Percentiles rank a stretch among this genome's conserved stretches.
Conservation (phyloP, 2,888 invertebrate genomes). For the Meteorus colon region DNA sequence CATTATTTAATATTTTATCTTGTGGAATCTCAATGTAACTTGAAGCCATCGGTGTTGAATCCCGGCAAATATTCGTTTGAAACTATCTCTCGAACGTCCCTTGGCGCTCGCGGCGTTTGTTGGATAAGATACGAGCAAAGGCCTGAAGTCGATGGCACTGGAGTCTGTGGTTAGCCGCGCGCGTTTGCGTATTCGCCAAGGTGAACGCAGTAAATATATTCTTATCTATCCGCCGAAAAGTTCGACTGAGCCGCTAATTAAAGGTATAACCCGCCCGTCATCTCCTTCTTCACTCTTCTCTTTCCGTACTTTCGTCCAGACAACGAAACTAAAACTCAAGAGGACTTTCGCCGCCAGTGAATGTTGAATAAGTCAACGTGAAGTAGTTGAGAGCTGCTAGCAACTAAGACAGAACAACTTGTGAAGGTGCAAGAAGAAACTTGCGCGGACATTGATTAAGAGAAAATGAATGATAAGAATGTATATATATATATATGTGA, state of each 20-base stretch:
- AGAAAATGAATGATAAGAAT: slow-evolving; percentile 42
- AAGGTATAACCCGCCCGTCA: slow-evolving; percentile 61
- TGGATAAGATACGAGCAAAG: slow-evolving; percentile 47
- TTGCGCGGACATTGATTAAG: slow-evolving; percentile 14
- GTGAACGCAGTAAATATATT: slow-evolving; percentile 64
- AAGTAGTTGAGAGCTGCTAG: background rate
- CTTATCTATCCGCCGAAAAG: slow-evolving; percentile 69
- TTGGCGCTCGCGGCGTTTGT: slow-evolving; percentile 29
- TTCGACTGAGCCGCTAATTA: slow-evolving; percentile 66
- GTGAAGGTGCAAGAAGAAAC: slow-evolving; percentile 22
- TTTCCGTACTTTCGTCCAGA: slow-evolving; percentile 1
- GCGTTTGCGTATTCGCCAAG: slow-evolving; percentile 37
- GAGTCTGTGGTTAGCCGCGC: slow-evolving; percentile 43
- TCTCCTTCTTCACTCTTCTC: slow-evolving; percentile 33
- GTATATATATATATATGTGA: slow-evolving; percentile 26
- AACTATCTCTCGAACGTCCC: slow-evolving; percentile 24
- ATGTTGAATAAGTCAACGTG: slow-evolving; percentile 20
- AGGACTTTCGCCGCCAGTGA: slow-evolving; percentile 12
- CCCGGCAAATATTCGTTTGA: slow-evolving; percentile 5
- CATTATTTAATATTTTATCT: background rate
- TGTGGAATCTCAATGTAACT: background rate
- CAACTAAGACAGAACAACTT: slow-evolving; percentile 18
- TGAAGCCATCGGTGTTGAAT: slow-evolving; percentile 8
- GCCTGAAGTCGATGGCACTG: slow-evolving; percentile 7
- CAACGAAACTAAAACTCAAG: slow-evolving; percentile 3